A percentile compares a stretch with the other conserved stretches of the same genome.
Evolutionary conservation across 2,888 invertebrate species (phyloP).

Genomic region (Eupithecia vulgata): DNA sequence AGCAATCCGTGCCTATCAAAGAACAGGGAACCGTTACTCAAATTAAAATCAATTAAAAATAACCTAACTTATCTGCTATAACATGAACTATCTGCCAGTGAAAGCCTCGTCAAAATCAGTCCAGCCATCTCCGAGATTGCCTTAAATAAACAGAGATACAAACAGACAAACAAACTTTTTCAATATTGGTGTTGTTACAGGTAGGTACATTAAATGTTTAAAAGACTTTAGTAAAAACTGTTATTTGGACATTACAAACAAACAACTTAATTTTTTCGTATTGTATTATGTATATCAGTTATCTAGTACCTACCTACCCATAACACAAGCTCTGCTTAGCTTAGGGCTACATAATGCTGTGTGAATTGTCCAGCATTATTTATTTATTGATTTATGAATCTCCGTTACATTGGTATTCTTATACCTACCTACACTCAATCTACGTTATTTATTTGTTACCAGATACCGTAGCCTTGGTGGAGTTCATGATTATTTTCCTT

Average conservation of each 20-base stretch:
- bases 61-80: neutral
- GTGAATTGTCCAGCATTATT: too few species aligned
- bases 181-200: neutral
- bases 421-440: too few species aligned
- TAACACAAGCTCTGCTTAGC: too few species aligned
- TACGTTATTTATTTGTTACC: slow-evolving; percentile 15
- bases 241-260: neutral
- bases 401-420: neutral
- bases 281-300: neutral
- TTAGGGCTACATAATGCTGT: too few species aligned
- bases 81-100: neutral
- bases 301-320: too few species aligned
- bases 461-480: slow-evolving; percentile 23
- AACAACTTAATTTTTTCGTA: neutral
- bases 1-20: neutral
- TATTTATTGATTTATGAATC: neutral
- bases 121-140: neutral
- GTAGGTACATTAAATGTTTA: neutral
- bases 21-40: neutral
- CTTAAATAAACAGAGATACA: neutral
- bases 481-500: slow-evolving; percentile 73
- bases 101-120: neutral
- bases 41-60: too few species aligned
- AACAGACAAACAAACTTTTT: too few species aligned
- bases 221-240: too few species aligned